These are phyloP conservation scores for Drosophila parabipectinata DNA, from an alignment of 1,140 invertebrate genomes.

Conservation along the genomic window DNA sequence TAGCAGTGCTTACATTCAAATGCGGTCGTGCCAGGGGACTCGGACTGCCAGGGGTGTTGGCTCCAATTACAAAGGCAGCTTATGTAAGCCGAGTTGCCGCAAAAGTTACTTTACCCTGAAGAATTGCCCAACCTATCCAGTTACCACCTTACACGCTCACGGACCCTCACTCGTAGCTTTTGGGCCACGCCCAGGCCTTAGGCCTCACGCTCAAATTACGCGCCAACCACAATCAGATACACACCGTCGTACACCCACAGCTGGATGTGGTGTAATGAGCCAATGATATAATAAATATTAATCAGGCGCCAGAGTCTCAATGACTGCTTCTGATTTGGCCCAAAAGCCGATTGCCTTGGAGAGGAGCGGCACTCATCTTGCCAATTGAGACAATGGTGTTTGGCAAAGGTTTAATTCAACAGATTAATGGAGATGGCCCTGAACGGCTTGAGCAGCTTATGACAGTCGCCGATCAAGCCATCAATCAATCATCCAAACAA, in stretches of 20 bases:
- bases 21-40: conserved; percentile 40
- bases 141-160: conserved; percentile 11
- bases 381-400: conserved; percentile 34
- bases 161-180: background rate
- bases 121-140: conserved; percentile 47
- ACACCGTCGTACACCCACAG: conserved; percentile 25
- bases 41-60: conserved; percentile 1
- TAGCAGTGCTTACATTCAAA: conserved; percentile 51
- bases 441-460: conserved; percentile 3
- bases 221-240: conserved; percentile 7
- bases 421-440: conserved; percentile 41
- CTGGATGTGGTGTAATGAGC: conserved; percentile 53
- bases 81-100: conserved; percentile 43
- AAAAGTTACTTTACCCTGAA: conserved; percentile 28
- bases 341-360: conserved; percentile 34
- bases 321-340: conserved; percentile 34
- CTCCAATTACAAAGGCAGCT: conserved; percentile 41
- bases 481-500: conserved; percentile 16
- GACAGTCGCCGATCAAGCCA: conserved; percentile 9
- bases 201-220: conserved; percentile 40
- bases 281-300: conserved; percentile 66
- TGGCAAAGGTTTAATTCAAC: conserved; percentile 51
- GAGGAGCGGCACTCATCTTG: conserved; percentile 16
- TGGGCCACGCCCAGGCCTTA: conserved; percentile 41
- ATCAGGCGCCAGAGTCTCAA: conserved; percentile 37